Conservation (phyloP, 2,113 vertebrate species). For the Rhinolophus sinicus region DNA sequence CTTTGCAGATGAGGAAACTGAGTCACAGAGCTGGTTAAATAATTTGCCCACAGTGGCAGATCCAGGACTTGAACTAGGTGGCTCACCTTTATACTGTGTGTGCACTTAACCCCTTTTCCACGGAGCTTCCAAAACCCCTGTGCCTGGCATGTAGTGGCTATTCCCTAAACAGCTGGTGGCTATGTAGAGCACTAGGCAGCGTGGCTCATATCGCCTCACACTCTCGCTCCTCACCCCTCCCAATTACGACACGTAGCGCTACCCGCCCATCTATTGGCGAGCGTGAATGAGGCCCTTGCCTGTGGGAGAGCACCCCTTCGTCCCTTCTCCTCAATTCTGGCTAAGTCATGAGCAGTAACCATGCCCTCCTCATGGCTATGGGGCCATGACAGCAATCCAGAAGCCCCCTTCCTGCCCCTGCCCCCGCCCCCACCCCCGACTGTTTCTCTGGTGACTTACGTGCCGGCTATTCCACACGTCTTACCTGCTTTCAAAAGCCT, state of each 20-base stretch:
- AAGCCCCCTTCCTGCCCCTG: not conserved
- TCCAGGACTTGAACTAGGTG: not conserved
- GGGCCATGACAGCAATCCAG: not conserved
- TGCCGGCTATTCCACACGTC: not conserved
- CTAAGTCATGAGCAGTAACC: not conserved
- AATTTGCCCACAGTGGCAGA: not conserved
- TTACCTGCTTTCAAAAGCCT: not conserved
- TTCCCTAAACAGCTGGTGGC: not conserved
- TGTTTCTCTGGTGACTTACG: not conserved
- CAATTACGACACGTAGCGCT: too few species aligned
- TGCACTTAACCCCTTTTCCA: accelerated
- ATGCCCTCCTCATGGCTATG: not conserved
- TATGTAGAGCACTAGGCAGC: not conserved
- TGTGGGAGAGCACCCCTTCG: accelerated
- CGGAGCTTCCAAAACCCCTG: not conserved
- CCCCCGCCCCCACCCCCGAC: too few species aligned
- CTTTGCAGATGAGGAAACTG: slow-evolving; percentile 2
- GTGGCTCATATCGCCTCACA: accelerated
- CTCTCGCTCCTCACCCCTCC: not conserved
- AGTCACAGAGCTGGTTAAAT: not conserved
- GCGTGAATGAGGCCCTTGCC: not conserved
- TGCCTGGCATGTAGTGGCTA: not conserved
- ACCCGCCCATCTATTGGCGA: accelerated
- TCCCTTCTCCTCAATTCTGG: not conserved
- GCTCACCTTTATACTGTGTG: too few species aligned